Conservation (phyloP, 2,797 vertebrate species). For the Delichon dasypus region DNA sequence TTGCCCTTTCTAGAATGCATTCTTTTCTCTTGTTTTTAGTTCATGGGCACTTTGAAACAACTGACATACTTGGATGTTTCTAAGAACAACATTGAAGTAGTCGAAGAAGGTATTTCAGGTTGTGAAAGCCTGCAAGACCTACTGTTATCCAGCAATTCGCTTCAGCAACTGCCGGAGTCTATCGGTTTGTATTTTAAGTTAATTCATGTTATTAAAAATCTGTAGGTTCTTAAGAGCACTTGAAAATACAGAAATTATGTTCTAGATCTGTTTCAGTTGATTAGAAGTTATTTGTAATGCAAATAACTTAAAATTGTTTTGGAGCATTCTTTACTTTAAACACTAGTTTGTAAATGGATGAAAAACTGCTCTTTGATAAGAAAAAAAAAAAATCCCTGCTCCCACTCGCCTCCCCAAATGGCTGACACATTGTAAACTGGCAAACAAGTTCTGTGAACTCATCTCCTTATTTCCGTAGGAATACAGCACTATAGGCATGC, state of each 20-base stretch:
- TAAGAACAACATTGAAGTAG: constrained; percentile 95
- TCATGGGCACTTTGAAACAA: constrained; percentile 91
- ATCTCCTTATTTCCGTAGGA: not conserved
- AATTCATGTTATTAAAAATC: not conserved
- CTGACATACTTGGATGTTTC: constrained; percentile 94
- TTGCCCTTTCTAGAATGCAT: not conserved
- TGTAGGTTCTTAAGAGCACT: not conserved
- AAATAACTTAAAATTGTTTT: not conserved
- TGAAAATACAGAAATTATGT: not conserved
- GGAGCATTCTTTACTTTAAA: not conserved
- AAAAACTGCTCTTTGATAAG: not conserved
- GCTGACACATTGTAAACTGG: not conserved
- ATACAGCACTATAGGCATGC: not conserved
- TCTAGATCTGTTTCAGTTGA: not conserved
- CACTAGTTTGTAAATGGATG: not conserved
- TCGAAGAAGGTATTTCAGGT: constrained; percentile 93
- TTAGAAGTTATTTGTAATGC: not conserved
- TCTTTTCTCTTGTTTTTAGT: constrained; percentile 74
- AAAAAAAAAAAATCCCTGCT: not conserved
- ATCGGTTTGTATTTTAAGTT: constrained; percentile 83
- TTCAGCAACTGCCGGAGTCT: constrained; percentile 92
- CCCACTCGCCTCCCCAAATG: fast-evolving
- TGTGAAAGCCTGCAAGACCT: constrained; percentile 95
- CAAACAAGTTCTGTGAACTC: not conserved
- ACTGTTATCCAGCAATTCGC: constrained; percentile 92